phyloP scores from a whole-genome alignment of 2,888 invertebrate species.

The Quadriops clusia region DNA sequence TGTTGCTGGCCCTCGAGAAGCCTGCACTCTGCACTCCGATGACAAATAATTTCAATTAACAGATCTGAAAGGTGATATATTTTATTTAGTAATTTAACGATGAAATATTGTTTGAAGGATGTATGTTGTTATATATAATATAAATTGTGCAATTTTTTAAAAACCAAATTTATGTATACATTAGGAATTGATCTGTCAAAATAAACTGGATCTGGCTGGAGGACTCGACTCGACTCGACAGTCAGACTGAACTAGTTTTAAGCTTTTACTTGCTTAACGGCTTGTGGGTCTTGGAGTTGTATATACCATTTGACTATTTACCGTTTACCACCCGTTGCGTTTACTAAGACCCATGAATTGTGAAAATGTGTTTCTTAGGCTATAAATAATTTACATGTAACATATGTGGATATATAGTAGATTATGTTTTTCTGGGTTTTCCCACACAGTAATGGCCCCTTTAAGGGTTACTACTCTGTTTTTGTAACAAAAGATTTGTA shows the following conservation, averaged over 20 bases:
- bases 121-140: slow-evolving; percentile 20
- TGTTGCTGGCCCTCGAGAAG: slow-evolving; percentile 21
- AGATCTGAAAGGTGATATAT: slow-evolving; percentile 24
- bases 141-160: slow-evolving; percentile 25
- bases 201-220: slow-evolving; percentile 7
- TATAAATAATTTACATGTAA: slow-evolving; percentile 36
- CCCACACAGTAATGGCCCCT: slow-evolving; percentile 20
- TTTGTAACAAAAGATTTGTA: slow-evolving; percentile 33
- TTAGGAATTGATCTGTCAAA: slow-evolving; percentile 24
- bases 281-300: slow-evolving; percentile 27
- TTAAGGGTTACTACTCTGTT: slow-evolving; percentile 27
- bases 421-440: slow-evolving; percentile 26
- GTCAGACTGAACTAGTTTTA: slow-evolving; percentile 25
- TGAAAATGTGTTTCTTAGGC: slow-evolving; percentile 29
- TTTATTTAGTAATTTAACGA: slow-evolving; percentile 25
- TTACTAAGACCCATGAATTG: slow-evolving; percentile 25
- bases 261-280: slow-evolving; percentile 27
- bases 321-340: slow-evolving; percentile 12
- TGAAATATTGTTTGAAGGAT: slow-evolving; percentile 22
- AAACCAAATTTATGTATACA: slow-evolving; percentile 24
- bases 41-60: slow-evolving; percentile 22
- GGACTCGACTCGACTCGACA: slow-evolving; percentile 11
- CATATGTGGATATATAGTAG: slow-evolving; percentile 38
- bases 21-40: slow-evolving; percentile 19
- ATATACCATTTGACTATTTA: slow-evolving; percentile 20